Base-by-base conservation (phyloP, 1,140 invertebrate genomes). In the Pogonus chalceus region DNA sequence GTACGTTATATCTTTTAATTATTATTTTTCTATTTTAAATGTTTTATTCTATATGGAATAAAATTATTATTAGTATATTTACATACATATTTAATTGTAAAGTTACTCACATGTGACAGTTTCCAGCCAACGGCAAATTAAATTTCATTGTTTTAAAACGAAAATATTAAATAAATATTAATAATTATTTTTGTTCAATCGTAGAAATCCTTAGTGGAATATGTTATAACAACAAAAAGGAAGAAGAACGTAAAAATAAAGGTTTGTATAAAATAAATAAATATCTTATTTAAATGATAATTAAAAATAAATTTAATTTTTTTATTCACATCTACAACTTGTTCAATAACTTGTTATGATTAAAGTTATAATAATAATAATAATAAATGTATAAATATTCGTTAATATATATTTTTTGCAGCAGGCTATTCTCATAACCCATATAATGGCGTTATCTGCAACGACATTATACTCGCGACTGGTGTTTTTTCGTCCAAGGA, bases 401-500 rank as follows among this genome's bases (percentile, higher is more conserved):
- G 21, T 23, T 53, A 23, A 48, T 49, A 49, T 52, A 39, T 51
- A 37, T 51, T 52, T 35, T 43, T 52, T 48, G 50, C 47, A 53
- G 71, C 83, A 92, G 89, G 88, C 76, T 92, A 88, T 79, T 83
- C 85, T 63, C 92, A 97, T 80, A 95, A 96, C 82, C 90, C 90
- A 62, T 93, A 95, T 80, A 96, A 95, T 75, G 92, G 92, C 69
- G 92, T 97, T 67, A 87, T 95, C 72, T 94, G 91, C 82, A 96
- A 96, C 81, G 92, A 96, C 79, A 96, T 94, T 70, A 96, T 98
- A 76, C 82, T 96, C 79, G 92, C 94, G 64, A 97, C 93, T 63
- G 95, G 94, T 71, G 94, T 97, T 68, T 98, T 97, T 82, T 95
- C 92, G 67, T 96, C 95, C 58, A 90, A 93, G 79, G 94, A 98